phyloP scores from a whole-genome alignment of 2,888 invertebrate species.

The Luperina testacea region DNA sequence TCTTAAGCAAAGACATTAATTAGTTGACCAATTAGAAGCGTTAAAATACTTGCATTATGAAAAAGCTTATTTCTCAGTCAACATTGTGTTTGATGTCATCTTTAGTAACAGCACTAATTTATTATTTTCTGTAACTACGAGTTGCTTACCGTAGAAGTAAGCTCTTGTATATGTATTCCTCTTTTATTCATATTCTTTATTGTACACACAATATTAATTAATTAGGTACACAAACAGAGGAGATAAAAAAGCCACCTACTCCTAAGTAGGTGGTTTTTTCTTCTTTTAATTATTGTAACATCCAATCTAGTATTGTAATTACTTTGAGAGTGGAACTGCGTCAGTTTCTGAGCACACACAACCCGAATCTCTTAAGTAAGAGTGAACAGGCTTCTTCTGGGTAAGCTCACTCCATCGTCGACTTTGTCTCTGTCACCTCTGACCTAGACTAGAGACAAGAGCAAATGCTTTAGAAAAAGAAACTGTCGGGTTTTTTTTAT shows the following conservation, averaged over 20 bases:
- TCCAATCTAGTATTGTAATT: conserved; percentile 3
- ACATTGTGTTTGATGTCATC: conserved; percentile 5
- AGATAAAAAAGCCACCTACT: too few relatives aligned
- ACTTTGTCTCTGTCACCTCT: too few relatives aligned
- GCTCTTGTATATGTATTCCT: not conserved
- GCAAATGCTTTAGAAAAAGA: too few relatives aligned
- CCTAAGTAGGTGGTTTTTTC: too few relatives aligned
- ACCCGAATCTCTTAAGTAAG: too few relatives aligned
- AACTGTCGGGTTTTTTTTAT: not conserved
- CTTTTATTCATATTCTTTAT: not conserved
- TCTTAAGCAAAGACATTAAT: not conserved
- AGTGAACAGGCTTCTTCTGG: too few relatives aligned
- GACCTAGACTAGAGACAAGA: too few relatives aligned
- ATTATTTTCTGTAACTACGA: not conserved
- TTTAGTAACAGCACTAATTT: not conserved
- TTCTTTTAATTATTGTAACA: too few relatives aligned
- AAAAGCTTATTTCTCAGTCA: not conserved
- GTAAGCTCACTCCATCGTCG: too few relatives aligned
- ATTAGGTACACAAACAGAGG: too few relatives aligned
- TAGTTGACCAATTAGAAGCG: conserved; percentile 5
- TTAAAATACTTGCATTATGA: not conserved
- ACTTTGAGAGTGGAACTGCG: too few relatives aligned
- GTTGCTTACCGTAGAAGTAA: not conserved
- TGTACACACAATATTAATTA: not conserved
- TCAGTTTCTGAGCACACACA: too few relatives aligned